Evolutionary conservation across 2,113 vertebrate genomes (phyloP).

Genomic region (Genyomyrus donnyi): DNA sequence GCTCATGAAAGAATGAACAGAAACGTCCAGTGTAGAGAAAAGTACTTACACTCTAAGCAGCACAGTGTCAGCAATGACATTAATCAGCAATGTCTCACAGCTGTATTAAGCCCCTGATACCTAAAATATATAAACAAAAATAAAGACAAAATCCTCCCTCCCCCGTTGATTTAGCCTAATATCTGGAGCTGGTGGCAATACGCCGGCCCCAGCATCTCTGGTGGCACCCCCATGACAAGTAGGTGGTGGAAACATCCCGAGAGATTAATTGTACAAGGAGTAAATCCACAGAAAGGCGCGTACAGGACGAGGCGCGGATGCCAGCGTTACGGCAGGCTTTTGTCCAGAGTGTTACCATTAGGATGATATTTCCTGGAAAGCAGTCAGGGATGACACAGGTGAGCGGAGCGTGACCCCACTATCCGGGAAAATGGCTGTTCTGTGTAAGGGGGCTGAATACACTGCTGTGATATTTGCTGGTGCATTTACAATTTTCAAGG

Average conservation of each 20-base stretch:
- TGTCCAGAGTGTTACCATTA: background rate
- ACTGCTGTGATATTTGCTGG: background rate
- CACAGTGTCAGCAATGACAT: background rate
- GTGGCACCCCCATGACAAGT: background rate
- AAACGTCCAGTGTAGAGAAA: background rate
- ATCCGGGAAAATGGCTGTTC: background rate
- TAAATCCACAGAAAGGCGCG: constrained; percentile 12
- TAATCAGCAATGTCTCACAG: background rate
- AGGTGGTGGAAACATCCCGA: constrained; percentile 7
- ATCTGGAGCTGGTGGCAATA: background rate
- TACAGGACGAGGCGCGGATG: constrained; percentile 18
- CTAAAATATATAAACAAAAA: background rate
- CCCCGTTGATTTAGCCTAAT: background rate
- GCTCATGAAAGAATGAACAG: background rate
- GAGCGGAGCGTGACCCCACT: background rate
- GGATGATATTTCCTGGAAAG: constrained; percentile 25
- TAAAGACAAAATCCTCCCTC: background rate
- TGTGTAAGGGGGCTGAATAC: background rate
- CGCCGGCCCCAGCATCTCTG: background rate
- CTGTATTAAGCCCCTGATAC: background rate
- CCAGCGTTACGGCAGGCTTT: constrained; percentile 5
- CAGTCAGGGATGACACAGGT: background rate
- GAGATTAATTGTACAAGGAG: constrained; percentile 25
- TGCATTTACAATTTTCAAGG: background rate
- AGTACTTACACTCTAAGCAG: background rate